Percentiles rank a stretch among this genome's conserved stretches.
Evolutionary conservation across 2,113 vertebrate genomes (phyloP).

Genomic region (Indicator indicator): DNA sequence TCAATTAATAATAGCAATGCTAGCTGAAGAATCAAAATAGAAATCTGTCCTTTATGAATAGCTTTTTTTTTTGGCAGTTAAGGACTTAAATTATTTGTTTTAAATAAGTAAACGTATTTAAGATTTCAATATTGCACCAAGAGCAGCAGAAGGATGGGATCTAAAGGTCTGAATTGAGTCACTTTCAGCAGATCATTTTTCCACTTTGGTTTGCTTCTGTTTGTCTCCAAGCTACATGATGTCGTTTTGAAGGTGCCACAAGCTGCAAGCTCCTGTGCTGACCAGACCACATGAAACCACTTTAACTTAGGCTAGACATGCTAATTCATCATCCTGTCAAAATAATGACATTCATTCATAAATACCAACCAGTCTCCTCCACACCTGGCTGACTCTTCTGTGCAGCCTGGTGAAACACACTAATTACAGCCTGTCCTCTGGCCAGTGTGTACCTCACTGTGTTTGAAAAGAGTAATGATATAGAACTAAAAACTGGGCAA

Average conservation of each 20-base stretch:
- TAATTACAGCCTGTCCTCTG: conserved; percentile 69
- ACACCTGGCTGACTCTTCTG: conserved; percentile 79
- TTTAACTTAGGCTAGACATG: conserved; percentile 65
- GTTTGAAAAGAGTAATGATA: conserved; percentile 47
- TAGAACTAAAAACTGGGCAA: neutral
- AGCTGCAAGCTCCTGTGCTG: conserved; percentile 73
- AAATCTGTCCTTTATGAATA: neutral
- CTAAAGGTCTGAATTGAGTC: neutral
- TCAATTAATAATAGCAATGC: neutral
- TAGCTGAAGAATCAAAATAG: neutral
- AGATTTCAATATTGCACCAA: neutral
- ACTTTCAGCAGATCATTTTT: neutral
- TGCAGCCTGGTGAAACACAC: conserved; percentile 65
- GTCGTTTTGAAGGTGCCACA: neutral
- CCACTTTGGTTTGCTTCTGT: neutral
- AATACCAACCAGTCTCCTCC: conserved; percentile 82
- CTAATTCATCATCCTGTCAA: conserved; percentile 88
- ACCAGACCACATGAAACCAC: conserved; percentile 79
- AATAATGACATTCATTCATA: conserved; percentile 88
- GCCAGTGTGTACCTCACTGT: neutral
- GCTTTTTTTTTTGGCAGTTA: neutral
- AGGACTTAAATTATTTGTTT: neutral
- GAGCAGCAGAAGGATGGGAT: neutral
- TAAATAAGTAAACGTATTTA: neutral
- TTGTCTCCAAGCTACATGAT: neutral